Percentiles rank a stretch among this genome's conserved stretches.
Evolutionary conservation across 2,113 vertebrate genomes (phyloP).

Genomic region (Campylomormyrus tamandua): DNA sequence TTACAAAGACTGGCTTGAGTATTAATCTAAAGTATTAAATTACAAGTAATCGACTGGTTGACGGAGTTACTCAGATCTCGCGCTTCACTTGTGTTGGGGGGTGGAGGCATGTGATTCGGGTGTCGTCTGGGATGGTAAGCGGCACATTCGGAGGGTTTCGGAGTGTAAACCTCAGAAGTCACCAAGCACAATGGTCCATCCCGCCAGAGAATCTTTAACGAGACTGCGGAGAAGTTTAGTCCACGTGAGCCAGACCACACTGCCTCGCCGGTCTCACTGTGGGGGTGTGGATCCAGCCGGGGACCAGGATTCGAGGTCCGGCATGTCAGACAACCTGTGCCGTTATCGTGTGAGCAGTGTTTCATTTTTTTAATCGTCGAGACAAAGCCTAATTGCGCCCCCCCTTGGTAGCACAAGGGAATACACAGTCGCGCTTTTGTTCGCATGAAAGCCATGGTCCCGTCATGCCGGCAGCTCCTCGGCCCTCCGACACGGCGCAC

Average conservation of each 20-base stretch:
- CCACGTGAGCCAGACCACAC: neutral
- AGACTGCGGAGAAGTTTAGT: neutral
- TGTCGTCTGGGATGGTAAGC: neutral
- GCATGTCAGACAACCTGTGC: neutral
- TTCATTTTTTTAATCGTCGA: neutral
- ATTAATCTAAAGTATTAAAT: neutral
- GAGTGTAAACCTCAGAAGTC: neutral
- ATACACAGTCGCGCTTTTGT: neutral
- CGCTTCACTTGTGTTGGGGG: neutral
- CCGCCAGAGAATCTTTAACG: neutral
- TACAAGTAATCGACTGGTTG: neutral
- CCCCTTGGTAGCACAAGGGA: slow-evolving; percentile 18
- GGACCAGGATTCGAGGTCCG: slow-evolving; percentile 17
- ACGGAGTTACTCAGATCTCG: neutral
- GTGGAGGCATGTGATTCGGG: neutral
- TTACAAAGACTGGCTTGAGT: neutral
- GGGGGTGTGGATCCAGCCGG: neutral
- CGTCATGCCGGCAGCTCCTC: too few relatives aligned
- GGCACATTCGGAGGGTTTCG: neutral
- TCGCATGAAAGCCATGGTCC: neutral
- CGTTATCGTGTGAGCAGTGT: slow-evolving; percentile 10
- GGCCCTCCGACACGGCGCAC: neutral
- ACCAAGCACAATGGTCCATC: neutral
- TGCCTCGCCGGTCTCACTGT: neutral
- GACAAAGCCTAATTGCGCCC: slow-evolving; percentile 25